These are phyloP conservation scores for Agapornis roseicollis DNA, from an alignment of 2,113 vertebrate genomes.

Conservation along the genomic window DNA sequence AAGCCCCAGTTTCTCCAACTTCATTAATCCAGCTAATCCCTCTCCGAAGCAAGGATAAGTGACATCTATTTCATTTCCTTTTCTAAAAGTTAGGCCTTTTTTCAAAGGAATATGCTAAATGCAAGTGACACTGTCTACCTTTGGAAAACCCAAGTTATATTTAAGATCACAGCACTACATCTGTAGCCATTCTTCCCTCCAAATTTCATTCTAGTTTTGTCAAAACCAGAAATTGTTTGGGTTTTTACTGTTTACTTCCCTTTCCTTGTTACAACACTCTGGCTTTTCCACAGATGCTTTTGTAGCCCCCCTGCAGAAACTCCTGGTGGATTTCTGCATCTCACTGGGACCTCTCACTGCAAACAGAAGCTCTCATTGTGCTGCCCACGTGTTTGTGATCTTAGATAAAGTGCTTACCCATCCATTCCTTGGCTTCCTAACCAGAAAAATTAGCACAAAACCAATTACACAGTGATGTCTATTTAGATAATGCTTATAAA, in stretches of 20 bases:
- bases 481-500: slow-evolving; percentile 18
- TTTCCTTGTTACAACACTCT: background rate
- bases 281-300: background rate
- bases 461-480: background rate
- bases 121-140: background rate
- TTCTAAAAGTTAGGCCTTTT: background rate
- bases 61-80: background rate
- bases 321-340: background rate
- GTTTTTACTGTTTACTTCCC: accelerated
- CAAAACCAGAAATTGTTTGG: background rate
- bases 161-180: background rate
- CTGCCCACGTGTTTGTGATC: background rate
- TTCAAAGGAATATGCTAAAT: slow-evolving; percentile 19
- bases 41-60: slow-evolving; percentile 27
- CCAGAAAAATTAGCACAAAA: background rate
- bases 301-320: background rate
- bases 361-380: background rate
- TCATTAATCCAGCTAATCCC: slow-evolving; percentile 41
- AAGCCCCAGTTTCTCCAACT: background rate
- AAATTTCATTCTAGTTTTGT: background rate
- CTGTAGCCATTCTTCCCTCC: background rate
- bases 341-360: background rate
- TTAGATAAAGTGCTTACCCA: background rate
- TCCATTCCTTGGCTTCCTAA: background rate
- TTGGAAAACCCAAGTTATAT: background rate